Evolutionary conservation across 2,888 invertebrate species (phyloP), one percentile per base, ranked within the genome.

Genomic region (Agrotis puta): DNA sequence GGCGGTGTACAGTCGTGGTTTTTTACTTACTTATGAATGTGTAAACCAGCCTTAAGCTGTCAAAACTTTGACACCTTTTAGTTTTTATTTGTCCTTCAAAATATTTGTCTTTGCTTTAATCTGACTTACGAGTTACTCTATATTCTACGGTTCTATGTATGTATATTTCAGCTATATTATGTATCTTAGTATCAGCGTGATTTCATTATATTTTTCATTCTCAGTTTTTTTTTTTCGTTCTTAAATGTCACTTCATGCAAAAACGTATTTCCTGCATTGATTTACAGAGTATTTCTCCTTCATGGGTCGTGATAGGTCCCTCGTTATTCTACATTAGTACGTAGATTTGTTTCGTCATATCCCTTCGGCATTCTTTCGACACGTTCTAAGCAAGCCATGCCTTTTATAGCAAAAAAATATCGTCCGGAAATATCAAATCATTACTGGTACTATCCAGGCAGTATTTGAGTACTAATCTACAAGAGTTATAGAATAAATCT

Each of bases 281-380:
- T 64, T 45, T 45, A n/a, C 22, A n/a, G 45, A 64, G 50, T 64
- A 58, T 64, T 74, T 74, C 74, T 56, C 54, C 18, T 47, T 33
- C 27, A n/a, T 20, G 4, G n/a, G 27, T 77, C 77, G 77, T 77
- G 77, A 77, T 77, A 77, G 72, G 78, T 77, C 66, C 20, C 64
- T 66, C 53, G 39, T 33, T 54, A 59, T 66, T 77, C 53, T 24
- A 11, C 4, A 2, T 5, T 1, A 39, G 39, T 39, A 63, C 33
- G 22, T 24, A 14, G 20, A 18, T 53, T 24, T 1, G 43, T 77
- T 72, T 64, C 78, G 45, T 50, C 73, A 77, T 64, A 51, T 77
- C 72, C 77, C 78, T 67, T 56, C 20, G 64, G 67, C 56, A 72
- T 77, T 67, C 59, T 77, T 77, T 67, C 67, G 20, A 56, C 72